These are phyloP conservation scores for Scopus umbretta DNA, from an alignment of 2,113 vertebrate species.

Conservation along the genomic window DNA sequence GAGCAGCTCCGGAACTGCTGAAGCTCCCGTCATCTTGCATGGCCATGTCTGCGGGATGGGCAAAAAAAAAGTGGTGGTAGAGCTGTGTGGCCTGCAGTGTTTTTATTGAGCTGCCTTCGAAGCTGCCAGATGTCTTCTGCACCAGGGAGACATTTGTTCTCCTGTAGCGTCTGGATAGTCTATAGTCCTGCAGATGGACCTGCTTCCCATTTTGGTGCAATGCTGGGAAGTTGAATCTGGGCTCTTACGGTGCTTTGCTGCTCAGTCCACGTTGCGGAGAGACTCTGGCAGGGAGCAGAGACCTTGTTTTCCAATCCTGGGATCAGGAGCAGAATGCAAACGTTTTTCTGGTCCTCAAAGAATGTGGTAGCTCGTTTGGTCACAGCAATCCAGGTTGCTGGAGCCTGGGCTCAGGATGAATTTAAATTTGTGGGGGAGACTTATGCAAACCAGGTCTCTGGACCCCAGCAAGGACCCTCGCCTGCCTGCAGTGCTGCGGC, in stretches of 20 bases:
- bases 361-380: neutral
- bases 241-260: neutral
- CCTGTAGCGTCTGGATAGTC: neutral
- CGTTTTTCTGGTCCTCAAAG: neutral
- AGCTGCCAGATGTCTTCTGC: neutral
- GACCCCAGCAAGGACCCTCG: neutral
- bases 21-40: neutral
- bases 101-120: neutral
- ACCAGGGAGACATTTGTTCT: neutral
- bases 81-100: neutral
- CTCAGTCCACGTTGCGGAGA: neutral
- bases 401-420: neutral
- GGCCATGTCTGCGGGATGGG: fast-evolving
- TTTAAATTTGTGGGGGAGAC: neutral
- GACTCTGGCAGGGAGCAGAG: neutral
- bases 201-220: too few species aligned
- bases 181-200: fast-evolving
- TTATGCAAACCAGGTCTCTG: neutral
- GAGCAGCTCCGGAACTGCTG: neutral
- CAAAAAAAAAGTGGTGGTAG: neutral
- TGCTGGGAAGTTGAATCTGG: too few species aligned
- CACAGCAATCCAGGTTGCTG: neutral
- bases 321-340: neutral
- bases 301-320: neutral
- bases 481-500: fast-evolving